Conservation (phyloP, 2,888 invertebrate species). For the Omphaloscelis lunosa region DNA sequence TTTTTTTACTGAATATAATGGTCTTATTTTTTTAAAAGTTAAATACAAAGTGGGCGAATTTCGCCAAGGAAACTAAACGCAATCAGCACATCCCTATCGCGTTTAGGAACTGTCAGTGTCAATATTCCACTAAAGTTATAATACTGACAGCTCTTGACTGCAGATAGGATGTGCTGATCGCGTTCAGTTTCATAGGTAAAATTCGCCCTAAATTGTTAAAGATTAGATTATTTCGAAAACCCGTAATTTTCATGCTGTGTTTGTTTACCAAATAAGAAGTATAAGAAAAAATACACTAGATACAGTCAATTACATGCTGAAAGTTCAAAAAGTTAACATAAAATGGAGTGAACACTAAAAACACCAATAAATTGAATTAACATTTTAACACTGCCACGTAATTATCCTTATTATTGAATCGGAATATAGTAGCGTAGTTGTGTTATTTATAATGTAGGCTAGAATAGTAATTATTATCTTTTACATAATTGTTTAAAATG, state of each 20-base stretch:
- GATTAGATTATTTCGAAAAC: background rate
- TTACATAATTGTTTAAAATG: conserved; percentile 50
- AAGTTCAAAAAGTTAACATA: conserved; percentile 59
- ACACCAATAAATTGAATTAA: conserved; percentile 62
- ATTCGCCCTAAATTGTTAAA: background rate
- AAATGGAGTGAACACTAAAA: conserved; percentile 20
- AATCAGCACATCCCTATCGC: background rate
- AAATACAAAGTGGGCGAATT: background rate
- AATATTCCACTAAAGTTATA: background rate
- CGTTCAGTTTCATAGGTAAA: background rate
- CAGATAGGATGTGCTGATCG: background rate
- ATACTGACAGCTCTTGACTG: background rate
- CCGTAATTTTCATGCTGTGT: background rate
- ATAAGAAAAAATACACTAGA: background rate
- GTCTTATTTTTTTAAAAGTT: background rate
- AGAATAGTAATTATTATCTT: conserved; percentile 67
- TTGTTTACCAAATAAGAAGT: conserved; percentile 18
- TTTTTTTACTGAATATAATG: background rate
- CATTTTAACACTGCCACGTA: conserved; percentile 66
- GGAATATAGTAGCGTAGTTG: conserved; percentile 62
- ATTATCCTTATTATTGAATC: conserved; percentile 60
- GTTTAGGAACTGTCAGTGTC: background rate
- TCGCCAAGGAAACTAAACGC: background rate
- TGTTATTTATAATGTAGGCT: conserved; percentile 71
- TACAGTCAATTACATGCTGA: conserved; percentile 64